phyloP scores from a whole-genome alignment of 2,113 vertebrate genomes.

The Tor tambroides region DNA sequence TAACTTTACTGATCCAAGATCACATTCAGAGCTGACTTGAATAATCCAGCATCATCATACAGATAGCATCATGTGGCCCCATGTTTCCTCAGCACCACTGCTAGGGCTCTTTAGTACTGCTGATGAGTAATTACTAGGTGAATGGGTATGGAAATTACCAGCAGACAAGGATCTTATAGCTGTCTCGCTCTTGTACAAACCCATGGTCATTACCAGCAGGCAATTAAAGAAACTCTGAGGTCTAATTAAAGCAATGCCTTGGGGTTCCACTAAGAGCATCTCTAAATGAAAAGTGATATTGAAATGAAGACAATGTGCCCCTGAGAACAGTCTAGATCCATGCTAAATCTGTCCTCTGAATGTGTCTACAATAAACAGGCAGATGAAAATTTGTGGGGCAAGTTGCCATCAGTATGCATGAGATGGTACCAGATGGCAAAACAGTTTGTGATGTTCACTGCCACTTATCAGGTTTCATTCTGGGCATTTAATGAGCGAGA shows the following conservation, averaged over 20 bases:
- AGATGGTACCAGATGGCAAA: conserved; percentile 50
- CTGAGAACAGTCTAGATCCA: background rate
- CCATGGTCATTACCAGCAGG: conserved; percentile 28
- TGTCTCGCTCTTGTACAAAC: conserved; percentile 12
- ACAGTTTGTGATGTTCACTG: conserved; percentile 50
- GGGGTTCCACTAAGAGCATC: background rate
- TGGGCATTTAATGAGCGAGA: conserved; percentile 42
- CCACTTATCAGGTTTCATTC: conserved; percentile 48
- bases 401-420: conserved; percentile 23
- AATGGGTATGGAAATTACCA: conserved; percentile 3
- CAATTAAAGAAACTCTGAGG: conserved; percentile 19
- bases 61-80: background rate
- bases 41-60: background rate
- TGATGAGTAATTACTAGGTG: conserved; percentile 5
- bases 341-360: conserved; percentile 16
- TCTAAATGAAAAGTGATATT: conserved; percentile 19
- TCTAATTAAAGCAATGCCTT: conserved; percentile 44
- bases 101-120: background rate
- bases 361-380: conserved; percentile 29
- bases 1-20: background rate
- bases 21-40: background rate
- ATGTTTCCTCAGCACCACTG: background rate
- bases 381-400: conserved; percentile 38
- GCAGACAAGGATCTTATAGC: conserved; percentile 6
- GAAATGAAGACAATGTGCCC: conserved; percentile 19